These are phyloP conservation scores for Sorex fumeus DNA, from an alignment of 2,113 vertebrate genomes.

Conservation along the genomic window DNA sequence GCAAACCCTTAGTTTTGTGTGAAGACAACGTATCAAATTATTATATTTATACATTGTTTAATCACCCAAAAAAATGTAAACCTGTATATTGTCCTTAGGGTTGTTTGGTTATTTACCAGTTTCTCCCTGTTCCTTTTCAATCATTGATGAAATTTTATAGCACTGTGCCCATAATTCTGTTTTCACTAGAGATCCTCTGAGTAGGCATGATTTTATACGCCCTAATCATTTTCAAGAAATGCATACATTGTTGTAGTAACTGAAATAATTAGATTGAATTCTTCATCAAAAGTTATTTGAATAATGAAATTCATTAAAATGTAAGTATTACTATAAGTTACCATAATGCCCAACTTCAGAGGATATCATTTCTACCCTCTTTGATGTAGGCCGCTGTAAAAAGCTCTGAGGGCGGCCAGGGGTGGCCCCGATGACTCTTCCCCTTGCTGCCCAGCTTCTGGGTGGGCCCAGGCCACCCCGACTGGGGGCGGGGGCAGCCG, in stretches of 20 bases:
- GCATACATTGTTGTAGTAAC: neutral
- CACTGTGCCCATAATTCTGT: neutral
- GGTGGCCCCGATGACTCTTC: no score
- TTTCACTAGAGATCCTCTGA: neutral
- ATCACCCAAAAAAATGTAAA: constrained; percentile 17
- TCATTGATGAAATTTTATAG: neutral
- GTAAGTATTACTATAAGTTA: neutral
- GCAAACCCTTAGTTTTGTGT: neutral
- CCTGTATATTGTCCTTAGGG: neutral
- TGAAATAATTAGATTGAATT: neutral
- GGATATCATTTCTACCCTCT: neutral
- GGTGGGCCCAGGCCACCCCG: no score
- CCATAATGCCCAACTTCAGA: neutral
- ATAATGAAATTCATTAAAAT: constrained; percentile 1
- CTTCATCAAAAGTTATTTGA: neutral
- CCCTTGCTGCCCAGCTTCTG: no score
- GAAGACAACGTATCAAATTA: neutral
- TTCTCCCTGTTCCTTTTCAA: neutral
- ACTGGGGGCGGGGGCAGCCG: no score
- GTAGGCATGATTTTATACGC: neutral
- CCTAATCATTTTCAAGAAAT: constrained; percentile 6
- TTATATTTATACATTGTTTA: neutral
- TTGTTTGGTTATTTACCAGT: neutral
- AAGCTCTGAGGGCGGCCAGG: no score
- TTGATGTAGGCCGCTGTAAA: no score